These are phyloP conservation scores for Cnemophilus loriae DNA, from an alignment of 2,113 vertebrate genomes.

Conservation along the genomic window DNA sequence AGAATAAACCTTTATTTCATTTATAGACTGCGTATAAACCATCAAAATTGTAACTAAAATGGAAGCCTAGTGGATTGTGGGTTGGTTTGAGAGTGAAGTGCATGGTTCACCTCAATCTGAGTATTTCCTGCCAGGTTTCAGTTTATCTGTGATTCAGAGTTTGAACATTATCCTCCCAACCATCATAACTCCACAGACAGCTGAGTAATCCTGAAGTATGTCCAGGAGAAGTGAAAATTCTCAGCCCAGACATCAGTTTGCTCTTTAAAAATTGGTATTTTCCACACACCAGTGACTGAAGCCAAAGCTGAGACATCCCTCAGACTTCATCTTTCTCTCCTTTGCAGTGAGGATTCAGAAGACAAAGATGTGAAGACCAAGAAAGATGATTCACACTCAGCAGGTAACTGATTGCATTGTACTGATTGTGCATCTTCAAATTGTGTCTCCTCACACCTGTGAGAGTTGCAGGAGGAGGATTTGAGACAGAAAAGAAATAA, in stretches of 20 bases:
- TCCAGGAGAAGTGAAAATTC: neutral
- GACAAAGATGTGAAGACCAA: slow-evolving; percentile 95
- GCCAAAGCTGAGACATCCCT: neutral
- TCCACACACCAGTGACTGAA: neutral
- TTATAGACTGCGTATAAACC: neutral
- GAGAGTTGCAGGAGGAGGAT: neutral
- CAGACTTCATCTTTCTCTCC: neutral
- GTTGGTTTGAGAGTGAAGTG: neutral
- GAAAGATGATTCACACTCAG: slow-evolving; percentile 87
- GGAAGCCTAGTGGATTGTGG: neutral
- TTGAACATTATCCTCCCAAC: neutral
- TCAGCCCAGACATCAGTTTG: neutral
- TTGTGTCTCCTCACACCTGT: neutral
- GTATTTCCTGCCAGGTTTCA: neutral
- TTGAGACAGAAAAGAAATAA: neutral
- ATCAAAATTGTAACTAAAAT: neutral
- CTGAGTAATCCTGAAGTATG: neutral
- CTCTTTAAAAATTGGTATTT: neutral
- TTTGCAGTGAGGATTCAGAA: slow-evolving; percentile 92
- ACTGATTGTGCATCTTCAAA: neutral
- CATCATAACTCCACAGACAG: neutral
- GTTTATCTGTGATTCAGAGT: neutral
- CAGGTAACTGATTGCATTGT: slow-evolving; percentile 74
- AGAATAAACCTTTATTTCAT: neutral
- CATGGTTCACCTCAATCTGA: neutral